These are phyloP conservation scores for Rhinolophus ferrumequinum DNA, from an alignment of 2,113 vertebrate species.

Conservation along the genomic window DNA sequence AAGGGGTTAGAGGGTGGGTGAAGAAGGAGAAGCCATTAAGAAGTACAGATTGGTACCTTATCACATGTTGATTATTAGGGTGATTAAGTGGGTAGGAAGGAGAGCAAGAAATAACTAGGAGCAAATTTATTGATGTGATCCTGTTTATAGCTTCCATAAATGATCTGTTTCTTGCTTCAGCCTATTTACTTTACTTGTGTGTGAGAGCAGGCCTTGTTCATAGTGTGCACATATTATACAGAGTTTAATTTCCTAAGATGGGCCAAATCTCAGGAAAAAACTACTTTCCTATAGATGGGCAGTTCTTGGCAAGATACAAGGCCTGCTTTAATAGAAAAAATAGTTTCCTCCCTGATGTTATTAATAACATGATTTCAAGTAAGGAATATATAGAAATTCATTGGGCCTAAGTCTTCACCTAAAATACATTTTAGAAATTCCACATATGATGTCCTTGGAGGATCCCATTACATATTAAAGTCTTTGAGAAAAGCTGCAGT, in stretches of 20 bases:
- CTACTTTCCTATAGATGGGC: not conserved
- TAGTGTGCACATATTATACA: not conserved
- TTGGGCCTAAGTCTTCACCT: not conserved
- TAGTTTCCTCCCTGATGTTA: not conserved
- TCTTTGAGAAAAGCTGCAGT: not conserved
- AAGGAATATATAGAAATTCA: not conserved
- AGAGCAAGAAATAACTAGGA: not conserved
- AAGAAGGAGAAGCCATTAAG: no score
- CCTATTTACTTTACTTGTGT: not conserved
- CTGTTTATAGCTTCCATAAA: not conserved
- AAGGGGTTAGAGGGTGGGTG: no score
- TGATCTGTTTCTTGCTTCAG: not conserved
- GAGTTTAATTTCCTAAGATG: not conserved
- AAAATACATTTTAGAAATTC: not conserved
- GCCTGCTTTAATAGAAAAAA: not conserved
- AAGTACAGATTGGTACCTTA: no score
- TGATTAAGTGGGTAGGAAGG: not conserved
- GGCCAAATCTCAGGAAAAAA: not conserved
- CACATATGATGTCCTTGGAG: not conserved
- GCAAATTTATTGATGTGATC: not conserved
- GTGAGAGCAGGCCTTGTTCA: not conserved
- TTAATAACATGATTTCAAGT: not conserved
- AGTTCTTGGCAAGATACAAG: not conserved
- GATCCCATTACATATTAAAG: not conserved
- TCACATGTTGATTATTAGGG: not conserved